Conservation (phyloP, 2,113 vertebrate genomes). For the Hippocampus zosterae region DNA sequence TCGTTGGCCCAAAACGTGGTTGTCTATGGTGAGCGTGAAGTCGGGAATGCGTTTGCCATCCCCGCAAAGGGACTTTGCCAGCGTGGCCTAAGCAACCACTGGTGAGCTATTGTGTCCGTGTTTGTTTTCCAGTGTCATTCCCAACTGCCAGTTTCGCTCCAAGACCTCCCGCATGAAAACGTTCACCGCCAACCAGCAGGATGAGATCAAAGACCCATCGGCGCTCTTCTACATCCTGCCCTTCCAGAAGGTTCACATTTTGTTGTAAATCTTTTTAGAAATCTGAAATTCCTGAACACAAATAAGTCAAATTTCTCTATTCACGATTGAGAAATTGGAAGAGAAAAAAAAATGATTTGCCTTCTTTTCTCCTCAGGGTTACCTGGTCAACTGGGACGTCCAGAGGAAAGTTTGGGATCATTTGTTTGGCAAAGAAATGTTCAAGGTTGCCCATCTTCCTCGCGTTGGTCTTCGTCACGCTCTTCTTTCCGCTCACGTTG, state of each 20-base stretch:
- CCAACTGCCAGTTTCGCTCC: constrained; percentile 96
- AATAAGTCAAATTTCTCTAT: too few species aligned
- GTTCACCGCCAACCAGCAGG: constrained; percentile 94
- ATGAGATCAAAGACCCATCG: constrained; percentile 97
- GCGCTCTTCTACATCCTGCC: constrained; percentile 97
- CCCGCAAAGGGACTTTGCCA: too few species aligned
- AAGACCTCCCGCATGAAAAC: constrained; percentile 96
- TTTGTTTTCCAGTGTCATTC: constrained; percentile 79
- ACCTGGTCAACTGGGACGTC: constrained; percentile 98
- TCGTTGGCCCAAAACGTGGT: too few species aligned
- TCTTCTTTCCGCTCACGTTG: too few species aligned
- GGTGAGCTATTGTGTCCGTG: not conserved
- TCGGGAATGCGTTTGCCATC: too few species aligned
- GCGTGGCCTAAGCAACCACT: too few species aligned
- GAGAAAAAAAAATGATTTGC: too few species aligned
- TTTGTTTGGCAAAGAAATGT: constrained; percentile 98
- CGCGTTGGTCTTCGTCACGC: not conserved
- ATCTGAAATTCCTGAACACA: too few species aligned
- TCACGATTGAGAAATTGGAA: too few species aligned
- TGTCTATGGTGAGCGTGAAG: too few species aligned
- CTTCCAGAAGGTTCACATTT: constrained; percentile 84
- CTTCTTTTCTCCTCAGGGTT: constrained; percentile 74
- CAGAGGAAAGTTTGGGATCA: constrained; percentile 99
- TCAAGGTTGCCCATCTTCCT: constrained; percentile 76
- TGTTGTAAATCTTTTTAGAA: too few species aligned